phyloP scores from a whole-genome alignment of 1,140 invertebrate genomes.

The Bombus waltoni region DNA sequence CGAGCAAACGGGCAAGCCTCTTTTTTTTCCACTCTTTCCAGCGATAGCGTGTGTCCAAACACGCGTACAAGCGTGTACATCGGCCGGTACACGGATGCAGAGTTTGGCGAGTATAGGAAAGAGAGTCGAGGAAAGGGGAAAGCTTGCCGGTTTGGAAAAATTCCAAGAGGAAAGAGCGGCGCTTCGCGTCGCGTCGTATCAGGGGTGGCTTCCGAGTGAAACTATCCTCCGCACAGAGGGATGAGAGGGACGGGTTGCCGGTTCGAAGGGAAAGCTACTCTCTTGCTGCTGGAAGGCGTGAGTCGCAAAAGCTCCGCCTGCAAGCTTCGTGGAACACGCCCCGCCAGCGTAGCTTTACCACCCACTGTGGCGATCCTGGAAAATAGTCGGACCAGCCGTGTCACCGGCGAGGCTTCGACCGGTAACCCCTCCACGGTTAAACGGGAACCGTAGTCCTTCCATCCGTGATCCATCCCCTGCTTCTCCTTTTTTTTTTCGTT shows the following conservation, averaged over 20 bases:
- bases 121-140: constrained; percentile 6
- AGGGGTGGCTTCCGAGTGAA: constrained; percentile 30
- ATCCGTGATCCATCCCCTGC: constrained; percentile 48
- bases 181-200: background rate
- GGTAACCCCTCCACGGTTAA: constrained; percentile 55
- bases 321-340: constrained; percentile 77
- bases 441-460: constrained; percentile 47
- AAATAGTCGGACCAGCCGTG: constrained; percentile 61
- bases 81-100: constrained; percentile 32
- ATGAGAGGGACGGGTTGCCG: constrained; percentile 34
- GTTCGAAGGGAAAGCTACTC: constrained; percentile 70
- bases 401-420: constrained; percentile 58
- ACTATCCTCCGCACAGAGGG: constrained; percentile 44
- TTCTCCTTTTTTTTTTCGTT: background rate
- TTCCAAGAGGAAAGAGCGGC: constrained; percentile 54
- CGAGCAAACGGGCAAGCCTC: constrained; percentile 8
- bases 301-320: constrained; percentile 79
- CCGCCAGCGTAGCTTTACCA: constrained; percentile 63
- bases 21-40: constrained; percentile 17
- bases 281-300: constrained; percentile 72
- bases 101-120: background rate
- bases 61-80: constrained; percentile 34
- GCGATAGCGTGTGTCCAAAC: constrained; percentile 21
- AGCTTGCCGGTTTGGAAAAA: constrained; percentile 48
- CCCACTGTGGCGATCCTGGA: constrained; percentile 59